Base-by-base conservation (phyloP, 2,888 invertebrate species). In the Lepetodrilus schrolli region DNA sequence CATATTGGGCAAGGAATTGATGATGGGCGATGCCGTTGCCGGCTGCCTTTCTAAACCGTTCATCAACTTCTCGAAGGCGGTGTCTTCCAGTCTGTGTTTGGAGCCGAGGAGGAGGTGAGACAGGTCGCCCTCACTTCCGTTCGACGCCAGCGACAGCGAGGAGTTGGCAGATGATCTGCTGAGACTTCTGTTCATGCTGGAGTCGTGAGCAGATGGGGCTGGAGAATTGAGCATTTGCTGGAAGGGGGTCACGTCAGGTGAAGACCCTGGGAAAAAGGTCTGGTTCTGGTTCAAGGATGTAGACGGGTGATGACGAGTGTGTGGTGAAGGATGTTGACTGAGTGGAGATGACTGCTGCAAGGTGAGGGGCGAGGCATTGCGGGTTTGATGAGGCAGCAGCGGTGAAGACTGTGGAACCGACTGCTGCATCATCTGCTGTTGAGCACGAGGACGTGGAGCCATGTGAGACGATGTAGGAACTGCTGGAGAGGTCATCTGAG, bases 81-180 rank as follows among this genome's bases (percentile, higher is more conserved):
- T 30, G 26, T 26, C 58, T 13, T 58, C 58, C 34, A 58, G 17
- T 58, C 58, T 58, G 30, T 30, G 58, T 26, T 58, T 34, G 26
- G 58, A 58, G 58, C 30, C 34, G 58, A 30, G 58, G 34, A n/a
- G 58, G 17, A 17, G 23, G 30, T 30, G 58, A 30, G 58, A 58
- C 17, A 30, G 26, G 17, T 58, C 58, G 34, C 58, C 34, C 30
- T 70, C 70, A 21, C 70, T 70, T 8, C 50, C 34, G 37, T 49
- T 49, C 13, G 70, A 70, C 1, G 36, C 50, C 13, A 36, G 50
- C 10, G 70, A 70, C 21, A 50, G 34, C 4, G 70, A 50, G 13
- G 70, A 70, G 21, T 70, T 49, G 1, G 38, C 23, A 4, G 70
- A 70, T 21, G 70, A 70, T 34, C 70, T 49, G 50, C 70, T 70